A percentile compares a stretch with the other conserved stretches of the same genome.
Evolutionary conservation across 2,888 invertebrate species (phyloP).

Genomic region (Chrysolina haemoptera): DNA sequence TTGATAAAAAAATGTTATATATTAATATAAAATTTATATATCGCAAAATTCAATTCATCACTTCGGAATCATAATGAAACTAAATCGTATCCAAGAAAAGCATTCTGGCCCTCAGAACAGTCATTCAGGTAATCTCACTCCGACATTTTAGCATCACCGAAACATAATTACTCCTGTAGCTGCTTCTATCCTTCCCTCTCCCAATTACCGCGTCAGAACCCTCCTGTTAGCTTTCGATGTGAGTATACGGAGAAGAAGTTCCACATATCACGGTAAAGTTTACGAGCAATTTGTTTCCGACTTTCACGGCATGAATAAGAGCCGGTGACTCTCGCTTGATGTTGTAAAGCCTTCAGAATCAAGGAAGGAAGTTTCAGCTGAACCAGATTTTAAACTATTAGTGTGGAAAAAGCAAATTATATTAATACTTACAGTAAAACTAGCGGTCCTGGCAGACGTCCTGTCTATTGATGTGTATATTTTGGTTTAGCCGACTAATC

Average conservation of each 20-base stretch:
- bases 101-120: too few species aligned
- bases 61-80: too few species aligned
- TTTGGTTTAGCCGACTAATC: too few species aligned
- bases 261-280: neutral
- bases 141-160: neutral
- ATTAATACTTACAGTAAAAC: too few species aligned
- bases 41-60: too few species aligned
- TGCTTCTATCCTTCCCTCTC: neutral
- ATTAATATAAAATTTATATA: too few species aligned
- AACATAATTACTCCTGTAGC: neutral
- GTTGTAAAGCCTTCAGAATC: neutral
- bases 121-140: neutral
- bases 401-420: too few species aligned
- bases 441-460: too few species aligned
- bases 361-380: neutral
- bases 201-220: neutral
- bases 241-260: neutral
- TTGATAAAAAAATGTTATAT: too few species aligned
- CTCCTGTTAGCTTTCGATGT: neutral
- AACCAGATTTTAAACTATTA: too few species aligned
- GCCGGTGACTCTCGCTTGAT: neutral
- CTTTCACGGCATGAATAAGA: neutral
- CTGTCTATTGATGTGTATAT: too few species aligned
- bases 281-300: neutral
- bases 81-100: too few species aligned